phyloP scores from a whole-genome alignment of 2,797 vertebrate genomes.

The Lagorchestes hirsutus region DNA sequence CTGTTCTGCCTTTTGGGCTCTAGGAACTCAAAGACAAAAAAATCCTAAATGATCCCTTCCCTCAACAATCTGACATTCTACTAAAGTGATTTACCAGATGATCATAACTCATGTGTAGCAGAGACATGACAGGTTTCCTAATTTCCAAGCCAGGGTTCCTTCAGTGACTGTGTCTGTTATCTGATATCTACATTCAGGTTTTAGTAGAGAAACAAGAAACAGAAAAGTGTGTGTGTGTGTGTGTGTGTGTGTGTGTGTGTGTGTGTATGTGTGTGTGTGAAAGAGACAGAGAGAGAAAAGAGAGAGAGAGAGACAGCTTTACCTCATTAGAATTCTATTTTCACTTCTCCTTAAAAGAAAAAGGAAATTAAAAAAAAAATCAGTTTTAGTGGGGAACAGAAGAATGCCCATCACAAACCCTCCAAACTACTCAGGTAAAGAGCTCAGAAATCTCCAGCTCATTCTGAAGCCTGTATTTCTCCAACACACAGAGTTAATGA shows the following conservation, averaged over 20 bases:
- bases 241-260: not conserved
- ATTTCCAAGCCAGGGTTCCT: not conserved
- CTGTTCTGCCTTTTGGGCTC: not conserved
- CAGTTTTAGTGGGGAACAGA: not conserved
- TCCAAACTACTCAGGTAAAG: constrained; percentile 52
- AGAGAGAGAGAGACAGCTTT: not conserved
- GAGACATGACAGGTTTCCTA: not conserved
- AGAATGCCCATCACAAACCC: constrained; percentile 52
- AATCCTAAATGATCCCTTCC: not conserved
- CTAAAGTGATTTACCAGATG: not conserved
- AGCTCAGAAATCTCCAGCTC: not conserved
- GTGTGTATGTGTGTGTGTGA: not conserved
- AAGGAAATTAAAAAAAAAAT: constrained; percentile 72
- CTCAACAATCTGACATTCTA: not conserved
- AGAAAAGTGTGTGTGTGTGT: not conserved
- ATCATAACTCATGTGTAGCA: not conserved
- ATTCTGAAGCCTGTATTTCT: not conserved
- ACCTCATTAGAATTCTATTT: constrained; percentile 78
- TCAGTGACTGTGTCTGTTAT: not conserved
- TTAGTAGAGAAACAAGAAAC: not conserved
- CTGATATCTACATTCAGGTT: not conserved
- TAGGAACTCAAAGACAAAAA: not conserved
- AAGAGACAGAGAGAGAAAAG: no score
- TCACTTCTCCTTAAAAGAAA: constrained; percentile 75
- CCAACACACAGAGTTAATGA: not conserved